These are phyloP conservation scores for Tubulanus polymorphus DNA, from an alignment of 2,888 invertebrate species.

Conservation along the genomic window DNA sequence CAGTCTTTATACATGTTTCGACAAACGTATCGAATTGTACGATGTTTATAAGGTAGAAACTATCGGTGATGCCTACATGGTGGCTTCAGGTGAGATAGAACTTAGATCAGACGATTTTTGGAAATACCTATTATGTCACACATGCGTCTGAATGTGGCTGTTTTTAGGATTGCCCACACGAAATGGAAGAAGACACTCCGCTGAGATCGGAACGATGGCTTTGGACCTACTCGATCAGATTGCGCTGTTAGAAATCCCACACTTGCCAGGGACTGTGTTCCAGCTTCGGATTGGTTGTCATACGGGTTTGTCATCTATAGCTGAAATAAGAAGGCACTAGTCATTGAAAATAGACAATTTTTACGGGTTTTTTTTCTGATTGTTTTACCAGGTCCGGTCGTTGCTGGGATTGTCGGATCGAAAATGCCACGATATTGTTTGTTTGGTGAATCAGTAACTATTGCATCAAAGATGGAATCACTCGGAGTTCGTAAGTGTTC, in stretches of 20 bases:
- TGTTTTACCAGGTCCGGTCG: conserved; percentile 4
- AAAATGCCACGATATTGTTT: conserved; percentile 2
- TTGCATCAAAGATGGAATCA: conserved; percentile 4
- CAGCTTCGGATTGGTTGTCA: conserved; percentile 31
- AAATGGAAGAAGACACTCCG: conserved; percentile 29
- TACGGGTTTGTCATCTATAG: too few species aligned
- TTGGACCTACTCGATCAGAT: conserved; percentile 29
- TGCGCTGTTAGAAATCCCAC: conserved; percentile 28
- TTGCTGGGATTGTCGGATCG: conserved; percentile 2
- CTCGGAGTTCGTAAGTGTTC: too few species aligned
- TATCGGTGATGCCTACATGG: conserved; percentile 40
- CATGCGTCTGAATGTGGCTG: background rate
- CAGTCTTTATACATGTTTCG: conserved; percentile 34
- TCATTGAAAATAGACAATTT: too few species aligned
- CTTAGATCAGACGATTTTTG: background rate
- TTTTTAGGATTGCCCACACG: conserved; percentile 30
- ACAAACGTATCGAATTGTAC: conserved; percentile 33
- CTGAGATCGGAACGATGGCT: conserved; percentile 31
- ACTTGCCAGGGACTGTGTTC: conserved; percentile 32
- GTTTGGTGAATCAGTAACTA: too few species aligned
- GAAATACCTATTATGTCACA: background rate
- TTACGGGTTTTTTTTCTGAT: too few species aligned
- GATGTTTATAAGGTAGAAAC: conserved; percentile 44
- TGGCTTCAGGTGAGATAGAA: conserved; percentile 28
- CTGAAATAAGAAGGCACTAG: too few species aligned